Evolutionary conservation across 2,113 vertebrate species (phyloP), one percentile per base, ranked within the genome.

Genomic region (Embiotoca jacksoni): DNA sequence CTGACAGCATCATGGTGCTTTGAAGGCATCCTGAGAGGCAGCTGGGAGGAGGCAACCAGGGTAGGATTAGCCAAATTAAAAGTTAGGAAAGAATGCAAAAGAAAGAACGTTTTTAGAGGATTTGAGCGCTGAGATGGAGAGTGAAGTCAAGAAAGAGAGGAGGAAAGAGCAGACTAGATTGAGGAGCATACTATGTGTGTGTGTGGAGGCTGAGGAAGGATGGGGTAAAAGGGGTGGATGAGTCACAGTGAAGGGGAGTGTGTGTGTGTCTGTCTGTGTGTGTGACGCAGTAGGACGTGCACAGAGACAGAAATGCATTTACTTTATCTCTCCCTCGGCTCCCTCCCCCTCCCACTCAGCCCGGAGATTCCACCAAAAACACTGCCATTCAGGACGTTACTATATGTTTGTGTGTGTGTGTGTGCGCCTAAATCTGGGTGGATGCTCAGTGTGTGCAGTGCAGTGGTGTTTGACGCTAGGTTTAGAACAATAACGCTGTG

Each of bases 221-320:
- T 52, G 65, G 23, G 57, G 46, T 31, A 46, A 62, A 47, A 15
- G 32, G 58, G 46, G 74, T 44, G 49, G n/a, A 39, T 78, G 72
- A 74, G 68, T 82, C 72, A 73, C 32, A 46, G 30, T 61, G 14
- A 74, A 35, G 46, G 53, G 23, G 50, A 3, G 58, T 31, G 57
- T 44, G 52, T 55, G 30, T 23, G 23, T 23, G 23, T 23, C 23
- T 23, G 23, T 23, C 23, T 23, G 23, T 23, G 23, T 67, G 30
- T 70, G 7, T 50, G 81, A 85, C 49, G 82, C 70, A 90, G 75
- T 80, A 81, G 59, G 58, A 88, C 72, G 81, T 82, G 75, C 72
- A 83, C 54, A 76, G 81, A 78, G 64, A 80, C 57, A 69, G 64
- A 78, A 86, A 86, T 77, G 61, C 63, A 75, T 36, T 56, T 64